These are phyloP conservation scores for Engraulis encrasicolus DNA, from an alignment of 2,113 vertebrate species.

Conservation along the genomic window DNA sequence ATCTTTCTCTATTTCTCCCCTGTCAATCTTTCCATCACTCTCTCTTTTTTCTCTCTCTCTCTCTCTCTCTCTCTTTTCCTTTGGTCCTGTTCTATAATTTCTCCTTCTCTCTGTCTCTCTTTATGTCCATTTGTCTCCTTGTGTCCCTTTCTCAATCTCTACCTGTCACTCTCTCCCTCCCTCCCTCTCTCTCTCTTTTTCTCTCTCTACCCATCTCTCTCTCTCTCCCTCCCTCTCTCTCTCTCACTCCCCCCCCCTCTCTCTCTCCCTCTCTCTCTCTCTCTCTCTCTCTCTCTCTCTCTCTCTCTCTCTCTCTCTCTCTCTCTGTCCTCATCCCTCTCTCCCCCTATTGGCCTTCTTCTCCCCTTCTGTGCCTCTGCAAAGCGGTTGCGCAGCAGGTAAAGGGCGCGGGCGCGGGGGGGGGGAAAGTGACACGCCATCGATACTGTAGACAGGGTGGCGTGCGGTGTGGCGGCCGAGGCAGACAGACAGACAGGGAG, in stretches of 20 bases:
- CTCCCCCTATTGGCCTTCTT: not conserved
- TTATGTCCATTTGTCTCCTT: no score
- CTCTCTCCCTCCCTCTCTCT: constrained; percentile 22
- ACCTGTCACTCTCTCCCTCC: constrained; percentile 19
- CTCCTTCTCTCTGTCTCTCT: constrained; percentile 27
- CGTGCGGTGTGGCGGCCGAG: constrained; percentile 68
- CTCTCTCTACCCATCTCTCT: constrained; percentile 28
- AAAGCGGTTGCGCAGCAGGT: constrained; percentile 19
- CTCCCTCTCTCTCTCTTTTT: constrained; percentile 23
- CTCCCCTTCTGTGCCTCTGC: not conserved
- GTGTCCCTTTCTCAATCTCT: constrained; percentile 24
- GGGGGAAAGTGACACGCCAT: constrained; percentile 8
- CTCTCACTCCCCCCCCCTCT: constrained; percentile 5
- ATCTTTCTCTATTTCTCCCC: not conserved
- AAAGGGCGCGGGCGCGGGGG: constrained; percentile 34
- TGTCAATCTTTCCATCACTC: no score
- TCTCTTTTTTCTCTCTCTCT: not conserved
- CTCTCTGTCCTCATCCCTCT: no score
- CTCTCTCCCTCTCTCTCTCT: constrained; percentile 27
- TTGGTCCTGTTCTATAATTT: no score
- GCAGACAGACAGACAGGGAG: no score
- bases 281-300: constrained; percentile 19
- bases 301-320: not conserved
- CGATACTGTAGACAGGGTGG: constrained; percentile 42
- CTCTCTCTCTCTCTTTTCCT: not conserved